Evolutionary conservation across 2,888 invertebrate genomes (phyloP), one percentile per base, ranked within the genome.

Genomic region (Plebejus argus): DNA sequence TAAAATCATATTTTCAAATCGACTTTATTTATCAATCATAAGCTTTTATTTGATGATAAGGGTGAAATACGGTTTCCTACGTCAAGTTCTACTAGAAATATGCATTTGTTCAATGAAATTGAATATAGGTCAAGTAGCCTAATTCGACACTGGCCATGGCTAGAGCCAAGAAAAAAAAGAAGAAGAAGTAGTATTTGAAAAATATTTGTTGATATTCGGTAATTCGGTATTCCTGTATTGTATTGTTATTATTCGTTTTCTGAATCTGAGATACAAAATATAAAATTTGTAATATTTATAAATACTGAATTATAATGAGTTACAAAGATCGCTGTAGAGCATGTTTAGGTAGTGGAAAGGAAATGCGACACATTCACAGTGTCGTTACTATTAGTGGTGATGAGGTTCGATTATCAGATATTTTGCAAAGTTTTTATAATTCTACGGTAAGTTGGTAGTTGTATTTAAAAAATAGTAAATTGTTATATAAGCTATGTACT

Each of bases 361-460:
- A 91, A 83, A 92, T 92, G 91, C 89, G 91, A 23, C 85, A 88
- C 79, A 82, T 94, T 72, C 85, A 90, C 79, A 85, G 91, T 1
- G 80, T 81, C 49, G 83, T 94, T 75, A 83, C 84, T 72, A 91
- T 94, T 77, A 86, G 89, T 39, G 91, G 91, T 10, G 86, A 89
- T 75, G 86, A 89, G 71, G 87, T 93, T 70, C 84, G 83, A 20
- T 79, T 94, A 35, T 83, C 90, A 6, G 90, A 92, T 84, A 91
- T 94, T 81, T 85, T 94, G 79, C 83, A 86, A 72, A 89, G 87
- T 80, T 92, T 92, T 82, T 93, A 93, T 79, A 86, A 87, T 81
- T 93, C 84, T 78, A 88, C 90, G 89, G 94, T 93, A 89, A 79
- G 66, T 66, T 10, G 28, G 12, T 66, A 12, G 10, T 20, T 33